Conservation (phyloP, 2,888 invertebrate species). For the Mesorhabditis spiculigera region DNA sequence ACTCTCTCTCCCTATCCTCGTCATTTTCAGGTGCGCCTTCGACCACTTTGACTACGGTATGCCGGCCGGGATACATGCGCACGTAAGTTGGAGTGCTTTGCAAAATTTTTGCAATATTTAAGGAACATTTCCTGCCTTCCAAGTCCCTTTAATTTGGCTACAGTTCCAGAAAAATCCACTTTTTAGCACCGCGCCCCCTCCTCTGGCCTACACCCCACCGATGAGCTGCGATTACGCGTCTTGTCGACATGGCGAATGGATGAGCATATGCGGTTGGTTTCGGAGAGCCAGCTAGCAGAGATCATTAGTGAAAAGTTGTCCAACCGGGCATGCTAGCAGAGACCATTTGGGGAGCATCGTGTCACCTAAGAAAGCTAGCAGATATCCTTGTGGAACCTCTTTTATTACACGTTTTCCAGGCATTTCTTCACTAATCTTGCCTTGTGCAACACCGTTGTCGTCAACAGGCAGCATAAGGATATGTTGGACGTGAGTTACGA, state of each 20-base stretch:
- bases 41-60: slow-evolving; percentile 2
- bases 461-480: slow-evolving; percentile 75
- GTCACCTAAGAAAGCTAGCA: background rate
- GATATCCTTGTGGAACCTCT: background rate
- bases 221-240: background rate
- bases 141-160: too few species aligned
- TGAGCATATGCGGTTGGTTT: background rate
- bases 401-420: background rate
- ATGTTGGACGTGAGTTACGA: slow-evolving; percentile 21
- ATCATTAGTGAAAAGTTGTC: too few species aligned
- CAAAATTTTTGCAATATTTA: background rate
- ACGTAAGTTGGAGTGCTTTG: background rate
- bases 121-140: too few species aligned
- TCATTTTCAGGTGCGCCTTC: background rate
- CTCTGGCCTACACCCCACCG: background rate
- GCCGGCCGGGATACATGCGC: slow-evolving; percentile 1
- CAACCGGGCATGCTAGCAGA: too few species aligned
- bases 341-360: too few species aligned
- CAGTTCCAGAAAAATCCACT: too few species aligned
- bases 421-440: background rate
- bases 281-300: too few species aligned
- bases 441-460: slow-evolving; percentile 70
- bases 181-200: background rate
- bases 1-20: background rate
- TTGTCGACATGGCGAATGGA: background rate